Evolutionary conservation across 2,113 vertebrate species (phyloP).

Genomic region (Dipodomys merriami): DNA sequence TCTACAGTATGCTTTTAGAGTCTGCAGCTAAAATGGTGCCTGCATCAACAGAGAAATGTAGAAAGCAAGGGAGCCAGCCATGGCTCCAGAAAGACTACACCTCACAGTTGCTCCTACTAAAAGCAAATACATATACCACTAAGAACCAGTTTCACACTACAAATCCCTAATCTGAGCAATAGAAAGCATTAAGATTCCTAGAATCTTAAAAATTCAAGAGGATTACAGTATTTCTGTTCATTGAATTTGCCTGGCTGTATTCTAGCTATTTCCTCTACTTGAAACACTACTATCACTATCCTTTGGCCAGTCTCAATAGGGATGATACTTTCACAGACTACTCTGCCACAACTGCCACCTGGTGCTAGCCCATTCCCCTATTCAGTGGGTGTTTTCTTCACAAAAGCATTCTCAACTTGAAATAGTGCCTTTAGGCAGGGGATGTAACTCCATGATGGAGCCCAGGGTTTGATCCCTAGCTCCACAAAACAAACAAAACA

Average conservation of each 20-base stretch:
- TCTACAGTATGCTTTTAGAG: conserved; percentile 31
- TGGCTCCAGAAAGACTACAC: background rate
- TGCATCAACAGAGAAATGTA: conserved; percentile 32
- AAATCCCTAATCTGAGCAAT: conserved; percentile 18
- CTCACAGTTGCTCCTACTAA: conserved; percentile 10
- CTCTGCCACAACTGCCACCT: background rate
- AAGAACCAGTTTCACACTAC: conserved; percentile 33
- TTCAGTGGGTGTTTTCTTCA: background rate
- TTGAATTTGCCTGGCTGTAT: conserved; percentile 40
- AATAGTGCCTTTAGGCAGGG: background rate
- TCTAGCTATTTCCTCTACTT: conserved; percentile 5
- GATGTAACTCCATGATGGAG: background rate
- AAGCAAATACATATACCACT: conserved; percentile 20
- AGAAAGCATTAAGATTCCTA: background rate
- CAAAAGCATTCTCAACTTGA: background rate
- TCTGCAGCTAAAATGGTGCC: conserved; percentile 71
- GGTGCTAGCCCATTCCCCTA: background rate
- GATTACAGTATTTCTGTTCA: conserved; percentile 43
- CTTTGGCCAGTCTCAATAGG: background rate
- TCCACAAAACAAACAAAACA: background rate
- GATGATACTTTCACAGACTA: background rate
- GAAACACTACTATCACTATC: background rate
- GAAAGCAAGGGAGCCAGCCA: background rate
- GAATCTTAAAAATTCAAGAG: conserved; percentile 34
- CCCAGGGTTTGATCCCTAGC: background rate